Conservation (phyloP, 2,888 invertebrate species). For the Cephus nigrinus region DNA sequence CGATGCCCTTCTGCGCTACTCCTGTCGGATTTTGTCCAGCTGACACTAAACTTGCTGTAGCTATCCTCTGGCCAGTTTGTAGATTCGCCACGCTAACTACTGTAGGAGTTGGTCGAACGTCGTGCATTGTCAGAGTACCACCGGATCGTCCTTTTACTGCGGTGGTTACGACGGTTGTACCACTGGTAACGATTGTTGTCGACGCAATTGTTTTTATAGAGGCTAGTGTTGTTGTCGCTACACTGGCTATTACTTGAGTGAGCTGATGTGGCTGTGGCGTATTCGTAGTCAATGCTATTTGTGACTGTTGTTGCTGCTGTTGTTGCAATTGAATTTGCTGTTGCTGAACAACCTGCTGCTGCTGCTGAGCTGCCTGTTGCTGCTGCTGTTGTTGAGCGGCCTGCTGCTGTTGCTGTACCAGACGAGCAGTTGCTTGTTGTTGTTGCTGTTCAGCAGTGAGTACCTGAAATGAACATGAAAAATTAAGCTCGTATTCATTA, state of each 20-base stretch:
- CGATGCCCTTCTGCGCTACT: slow-evolving; percentile 57
- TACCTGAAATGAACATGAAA: slow-evolving; percentile 36
- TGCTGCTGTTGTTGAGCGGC: slow-evolving; percentile 46
- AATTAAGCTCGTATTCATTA: not conserved
- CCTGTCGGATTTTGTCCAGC: slow-evolving; percentile 49
- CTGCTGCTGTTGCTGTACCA: slow-evolving; percentile 40
- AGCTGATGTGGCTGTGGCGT: slow-evolving; percentile 50
- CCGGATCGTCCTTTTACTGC: slow-evolving; percentile 52
- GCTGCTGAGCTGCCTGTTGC: slow-evolving; percentile 58
- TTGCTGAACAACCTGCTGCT: slow-evolving; percentile 34
- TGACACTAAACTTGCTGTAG: slow-evolving; percentile 53
- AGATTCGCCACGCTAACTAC: slow-evolving; percentile 63
- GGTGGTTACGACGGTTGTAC: slow-evolving; percentile 37
- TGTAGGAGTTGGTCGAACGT: slow-evolving; percentile 52
- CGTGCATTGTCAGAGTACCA: slow-evolving; percentile 50
- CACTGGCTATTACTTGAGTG: slow-evolving; percentile 47
- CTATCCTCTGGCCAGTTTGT: slow-evolving; percentile 61
- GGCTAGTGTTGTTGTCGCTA: slow-evolving; percentile 37
- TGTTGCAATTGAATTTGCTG: slow-evolving; percentile 40
- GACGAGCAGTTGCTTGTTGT: slow-evolving; percentile 45
- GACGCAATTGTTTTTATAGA: slow-evolving; percentile 47
- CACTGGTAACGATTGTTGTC: slow-evolving; percentile 41
- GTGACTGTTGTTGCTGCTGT: slow-evolving; percentile 39
- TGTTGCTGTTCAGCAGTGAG: slow-evolving; percentile 54
- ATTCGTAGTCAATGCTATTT: slow-evolving; percentile 41